Evolutionary conservation across 2,888 invertebrate species (phyloP).

Genomic region (Mythimna impura): DNA sequence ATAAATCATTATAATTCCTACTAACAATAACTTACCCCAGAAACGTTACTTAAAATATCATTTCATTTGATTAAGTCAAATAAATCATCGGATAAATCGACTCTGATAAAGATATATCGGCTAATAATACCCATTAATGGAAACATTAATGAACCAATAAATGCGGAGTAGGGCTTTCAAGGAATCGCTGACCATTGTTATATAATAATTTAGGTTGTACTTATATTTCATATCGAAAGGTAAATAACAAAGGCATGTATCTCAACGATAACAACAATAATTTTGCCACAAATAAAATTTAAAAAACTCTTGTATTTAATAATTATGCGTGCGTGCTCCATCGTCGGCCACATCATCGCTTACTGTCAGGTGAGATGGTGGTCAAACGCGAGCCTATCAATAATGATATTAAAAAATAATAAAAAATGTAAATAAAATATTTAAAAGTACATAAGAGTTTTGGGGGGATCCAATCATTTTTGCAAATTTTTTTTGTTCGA

Average conservation of each 20-base stretch:
- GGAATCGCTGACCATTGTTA: conserved; percentile 16
- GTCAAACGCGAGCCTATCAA: too few species aligned
- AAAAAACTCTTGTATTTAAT: too few species aligned
- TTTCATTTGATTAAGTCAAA: conserved; percentile 53
- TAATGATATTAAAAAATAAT: too few species aligned
- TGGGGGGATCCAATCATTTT: too few species aligned
- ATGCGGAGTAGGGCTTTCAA: conserved; percentile 33
- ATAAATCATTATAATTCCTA: conserved; percentile 36
- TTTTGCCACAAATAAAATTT: too few species aligned
- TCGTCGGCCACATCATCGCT: too few species aligned
- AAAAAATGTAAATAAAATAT: too few species aligned
- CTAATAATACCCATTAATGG: conserved; percentile 52
- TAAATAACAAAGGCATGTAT: neutral
- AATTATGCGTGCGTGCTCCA: too few species aligned
- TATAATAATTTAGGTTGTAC: conserved; percentile 15
- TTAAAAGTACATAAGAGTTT: too few species aligned
- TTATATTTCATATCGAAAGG: conserved; percentile 15
- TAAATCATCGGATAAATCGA: conserved; percentile 58
- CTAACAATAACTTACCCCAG: conserved; percentile 22
- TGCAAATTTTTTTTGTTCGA: too few species aligned
- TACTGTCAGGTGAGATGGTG: too few species aligned
- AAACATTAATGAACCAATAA: conserved; percentile 43
- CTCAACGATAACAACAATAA: neutral
- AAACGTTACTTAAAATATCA: conserved; percentile 37
- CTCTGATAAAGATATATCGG: conserved; percentile 58